These are phyloP conservation scores for Cinclus mexicanus DNA, from an alignment of 2,113 vertebrate species.

Conservation along the genomic window DNA sequence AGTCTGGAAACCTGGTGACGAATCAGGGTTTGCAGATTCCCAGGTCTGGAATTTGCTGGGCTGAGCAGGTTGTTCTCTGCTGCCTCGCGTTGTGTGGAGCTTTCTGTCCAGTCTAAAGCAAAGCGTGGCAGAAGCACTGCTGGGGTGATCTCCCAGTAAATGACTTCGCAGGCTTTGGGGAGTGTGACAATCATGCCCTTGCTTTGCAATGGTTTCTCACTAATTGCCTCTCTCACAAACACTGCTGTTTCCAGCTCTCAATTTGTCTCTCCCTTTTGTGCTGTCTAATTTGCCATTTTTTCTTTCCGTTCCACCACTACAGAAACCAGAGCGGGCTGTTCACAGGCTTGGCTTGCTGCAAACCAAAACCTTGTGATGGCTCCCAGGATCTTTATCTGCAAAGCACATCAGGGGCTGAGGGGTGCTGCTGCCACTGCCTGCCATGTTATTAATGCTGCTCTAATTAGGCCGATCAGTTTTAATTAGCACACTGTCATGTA, in stretches of 20 bases:
- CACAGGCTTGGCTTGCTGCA: not conserved
- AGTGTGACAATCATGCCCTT: not conserved
- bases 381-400: not conserved
- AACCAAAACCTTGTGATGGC: not conserved
- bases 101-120: not conserved
- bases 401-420: not conserved
- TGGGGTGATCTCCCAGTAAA: not conserved
- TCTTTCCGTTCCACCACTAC: not conserved
- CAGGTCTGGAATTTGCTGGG: not conserved
- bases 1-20: not conserved
- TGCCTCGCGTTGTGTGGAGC: not conserved
- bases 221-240: not conserved
- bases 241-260: not conserved
- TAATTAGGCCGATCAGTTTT: slow-evolving; percentile 78
- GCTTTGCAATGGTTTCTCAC: not conserved
- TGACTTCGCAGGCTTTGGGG: not conserved
- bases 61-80: not conserved
- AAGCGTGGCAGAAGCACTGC: not conserved
- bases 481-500: slow-evolving; percentile 74
- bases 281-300: not conserved
- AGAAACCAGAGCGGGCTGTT: not conserved
- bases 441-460: slow-evolving; percentile 67
- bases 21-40: not conserved
- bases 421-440: slow-evolving; percentile 30
- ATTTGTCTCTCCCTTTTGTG: not conserved